Conservation (phyloP, 2,113 vertebrate species). For the Dasyornis broadbenti region DNA sequence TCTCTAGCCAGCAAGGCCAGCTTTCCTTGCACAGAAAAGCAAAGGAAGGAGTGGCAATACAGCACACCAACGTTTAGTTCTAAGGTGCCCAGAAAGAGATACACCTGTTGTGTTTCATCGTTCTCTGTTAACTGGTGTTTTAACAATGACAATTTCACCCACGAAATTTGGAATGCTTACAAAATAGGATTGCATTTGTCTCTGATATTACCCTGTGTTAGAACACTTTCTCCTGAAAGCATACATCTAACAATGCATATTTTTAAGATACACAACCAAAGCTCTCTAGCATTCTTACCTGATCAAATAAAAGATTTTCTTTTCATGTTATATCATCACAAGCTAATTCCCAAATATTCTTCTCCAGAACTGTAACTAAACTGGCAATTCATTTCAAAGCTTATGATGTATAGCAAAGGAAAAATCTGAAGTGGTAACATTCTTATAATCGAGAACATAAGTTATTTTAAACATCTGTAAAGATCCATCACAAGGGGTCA, state of each 20-base stretch:
- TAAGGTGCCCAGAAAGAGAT: neutral
- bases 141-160: neutral
- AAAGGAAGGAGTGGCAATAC: neutral
- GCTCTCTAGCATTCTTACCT: neutral
- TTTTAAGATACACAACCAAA: neutral
- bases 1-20: rapidly evolving
- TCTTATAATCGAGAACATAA: neutral
- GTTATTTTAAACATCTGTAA: neutral
- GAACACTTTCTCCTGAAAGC: neutral
- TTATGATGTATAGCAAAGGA: neutral
- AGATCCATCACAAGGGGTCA: neutral
- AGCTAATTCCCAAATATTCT: neutral
- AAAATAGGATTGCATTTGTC: neutral
- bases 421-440: neutral
- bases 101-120: neutral
- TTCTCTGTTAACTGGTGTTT: neutral
- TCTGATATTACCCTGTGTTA: too few relatives aligned
- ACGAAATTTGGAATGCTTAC: neutral
- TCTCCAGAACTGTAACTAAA: neutral
- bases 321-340: neutral
- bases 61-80: neutral
- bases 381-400: neutral
- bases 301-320: neutral
- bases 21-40: neutral
- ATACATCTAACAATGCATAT: neutral